Evolutionary conservation across 2,797 vertebrate species (phyloP).

Genomic region (Trachurus trachurus): DNA sequence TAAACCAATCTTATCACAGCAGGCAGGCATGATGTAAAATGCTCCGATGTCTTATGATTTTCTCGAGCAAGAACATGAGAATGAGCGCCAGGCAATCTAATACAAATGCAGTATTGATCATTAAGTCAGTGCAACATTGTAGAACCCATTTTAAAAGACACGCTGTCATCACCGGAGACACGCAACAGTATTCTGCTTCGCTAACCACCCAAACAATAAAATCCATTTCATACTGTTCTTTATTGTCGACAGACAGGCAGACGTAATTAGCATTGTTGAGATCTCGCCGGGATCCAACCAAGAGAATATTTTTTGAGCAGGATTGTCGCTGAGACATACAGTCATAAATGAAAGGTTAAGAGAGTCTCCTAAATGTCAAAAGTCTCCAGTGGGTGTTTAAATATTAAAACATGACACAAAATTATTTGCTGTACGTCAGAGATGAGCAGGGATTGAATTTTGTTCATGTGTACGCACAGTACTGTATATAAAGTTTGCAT

Average conservation of each 20-base stretch:
- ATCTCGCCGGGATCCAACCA: slow-evolving; percentile 5
- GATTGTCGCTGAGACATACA: background rate
- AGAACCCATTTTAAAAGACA: slow-evolving; percentile 29
- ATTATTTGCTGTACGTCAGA: background rate
- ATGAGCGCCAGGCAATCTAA: slow-evolving; percentile 16
- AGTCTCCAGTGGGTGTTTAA: background rate
- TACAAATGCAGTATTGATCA: slow-evolving; percentile 38
- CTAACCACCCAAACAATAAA: slow-evolving; percentile 48
- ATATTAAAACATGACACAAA: background rate
- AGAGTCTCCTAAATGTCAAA: background rate
- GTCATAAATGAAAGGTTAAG: slow-evolving; percentile 8
- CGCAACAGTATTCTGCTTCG: slow-evolving; percentile 28
- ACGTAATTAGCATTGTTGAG: slow-evolving; percentile 33
- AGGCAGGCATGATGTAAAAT: slow-evolving; percentile 18
- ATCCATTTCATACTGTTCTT: slow-evolving; percentile 36
- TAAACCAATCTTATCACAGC: slow-evolving; percentile 27
- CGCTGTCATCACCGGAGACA: slow-evolving; percentile 33
- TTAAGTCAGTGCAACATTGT: slow-evolving; percentile 20
- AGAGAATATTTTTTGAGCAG: background rate
- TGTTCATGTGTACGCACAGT: background rate
- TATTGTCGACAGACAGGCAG: slow-evolving; percentile 16
- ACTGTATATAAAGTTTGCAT: background rate
- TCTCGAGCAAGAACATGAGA: background rate
- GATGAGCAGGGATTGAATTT: background rate
- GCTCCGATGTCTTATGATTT: slow-evolving; percentile 1